Conservation (phyloP, 2,888 invertebrate species). For the Empis stercorea region DNA sequence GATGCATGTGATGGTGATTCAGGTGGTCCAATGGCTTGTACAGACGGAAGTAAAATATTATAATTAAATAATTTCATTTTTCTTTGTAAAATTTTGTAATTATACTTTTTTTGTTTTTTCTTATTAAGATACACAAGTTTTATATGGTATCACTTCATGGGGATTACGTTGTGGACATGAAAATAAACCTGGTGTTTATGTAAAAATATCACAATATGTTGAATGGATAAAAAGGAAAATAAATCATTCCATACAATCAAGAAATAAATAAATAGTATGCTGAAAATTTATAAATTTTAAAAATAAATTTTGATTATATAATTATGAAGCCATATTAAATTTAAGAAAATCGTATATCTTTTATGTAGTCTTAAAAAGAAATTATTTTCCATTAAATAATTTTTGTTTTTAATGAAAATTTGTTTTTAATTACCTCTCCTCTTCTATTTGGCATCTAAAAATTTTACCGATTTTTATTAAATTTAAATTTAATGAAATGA, state of each 20-base stretch:
- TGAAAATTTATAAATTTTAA: too few relatives aligned
- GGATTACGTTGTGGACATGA: constrained; percentile 61
- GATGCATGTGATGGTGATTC: constrained; percentile 78
- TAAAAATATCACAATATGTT: constrained; percentile 49
- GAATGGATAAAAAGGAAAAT: constrained; percentile 53
- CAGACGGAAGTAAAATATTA: constrained; percentile 47
- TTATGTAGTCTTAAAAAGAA: too few relatives aligned
- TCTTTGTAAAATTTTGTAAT: not conserved
- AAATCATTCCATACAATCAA: constrained; percentile 21
- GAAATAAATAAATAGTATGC: not conserved
- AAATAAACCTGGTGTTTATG: constrained; percentile 64
- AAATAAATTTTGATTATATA: not conserved
- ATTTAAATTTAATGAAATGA: too few relatives aligned
- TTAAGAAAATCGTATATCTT: not conserved
- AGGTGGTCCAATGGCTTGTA: constrained; percentile 70
- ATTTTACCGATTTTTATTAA: too few relatives aligned
- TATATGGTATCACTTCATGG: constrained; percentile 65
- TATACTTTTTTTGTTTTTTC: constrained; percentile 1
- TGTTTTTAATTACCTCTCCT: too few relatives aligned
- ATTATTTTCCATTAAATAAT: too few relatives aligned
- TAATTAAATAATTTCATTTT: not conserved
- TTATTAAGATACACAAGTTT: constrained; percentile 45
- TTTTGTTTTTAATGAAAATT: too few relatives aligned
- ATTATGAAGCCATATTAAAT: not conserved
- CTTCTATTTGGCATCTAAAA: too few relatives aligned